Evolutionary conservation across 1,140 invertebrate genomes (phyloP), one percentile per base, ranked within the genome.

Genomic region (Drosophila bifasciata): DNA sequence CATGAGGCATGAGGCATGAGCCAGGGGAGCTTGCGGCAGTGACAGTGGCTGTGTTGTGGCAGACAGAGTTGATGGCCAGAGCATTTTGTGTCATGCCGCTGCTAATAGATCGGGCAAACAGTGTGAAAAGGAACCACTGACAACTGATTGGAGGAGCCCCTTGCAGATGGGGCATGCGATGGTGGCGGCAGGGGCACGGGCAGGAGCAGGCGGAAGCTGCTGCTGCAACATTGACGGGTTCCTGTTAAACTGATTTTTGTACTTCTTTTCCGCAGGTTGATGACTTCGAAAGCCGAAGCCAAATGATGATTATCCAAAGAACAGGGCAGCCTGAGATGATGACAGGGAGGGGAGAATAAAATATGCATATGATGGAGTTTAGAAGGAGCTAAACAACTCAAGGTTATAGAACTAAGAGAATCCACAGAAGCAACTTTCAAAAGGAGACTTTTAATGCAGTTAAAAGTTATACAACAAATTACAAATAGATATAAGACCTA

Each of bases 51-150:
- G 32, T 13, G 32, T 13, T 36, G 32, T 36, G 39, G 43, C 16
- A 19, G 19, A 40, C 23, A 25, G 44, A 63, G 57, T 55, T 69
- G 60, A 79, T 79, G 74, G 60, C 51, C 62, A 62, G 51, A 68
- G 59, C 62, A 66, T 53, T 67, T 76, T 80, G 43, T 67, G 70
- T 48, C 69, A 58, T 71, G 61, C 52, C 56, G 51, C 67, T 86
- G 76, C 75, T 85, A 85, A 85, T 85, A 85, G 76, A 85, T 80
- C 81, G 69, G 56, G 67, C 62, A 79, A 85, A 76, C 80, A 80
- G 76, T 85, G 76, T 67, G 62, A 72, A 68, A 59, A 70, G 67
- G 39, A 72, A 28, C 64, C 32, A 52, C 71, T 75, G 55, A 64
- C 60, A 60, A 40, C 39, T 40, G 39, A 52, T 43, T 36, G 40